Base-by-base conservation (phyloP, 2,797 vertebrate species). In the Centropyge bicolor region DNA sequence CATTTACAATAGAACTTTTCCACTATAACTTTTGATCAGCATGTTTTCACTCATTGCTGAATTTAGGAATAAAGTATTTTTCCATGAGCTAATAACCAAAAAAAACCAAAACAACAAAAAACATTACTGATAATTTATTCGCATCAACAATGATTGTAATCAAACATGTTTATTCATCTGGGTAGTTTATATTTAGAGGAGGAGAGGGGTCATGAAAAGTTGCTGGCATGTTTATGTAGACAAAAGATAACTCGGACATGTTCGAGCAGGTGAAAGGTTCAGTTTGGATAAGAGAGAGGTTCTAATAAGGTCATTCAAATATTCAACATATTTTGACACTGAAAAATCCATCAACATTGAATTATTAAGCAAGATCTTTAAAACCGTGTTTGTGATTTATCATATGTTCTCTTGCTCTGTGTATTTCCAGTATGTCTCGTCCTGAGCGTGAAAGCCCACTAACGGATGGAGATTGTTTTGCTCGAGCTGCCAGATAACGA, bases 401-500 rank as follows among this genome's bases (percentile, higher is more conserved):
- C 14, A 11, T 55, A 17, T 20, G 27, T 71, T 55, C 51, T 65
- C 31, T n/a, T 6, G 43, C 49, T 52, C 57, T 77, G 59, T 66
- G 48, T 79, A 49, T 71, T 71, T 70, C n/a, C n/a, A 70, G 61
- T 41, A 59, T 40, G 41, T 62, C 9, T 36, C 31, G 8, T 60
- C 64, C 52, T n/a, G 45, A 38, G 14, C 5, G 2, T 67, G 57
- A 36, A 36, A 68, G 67, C 27, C 19, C 11, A 3, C 69, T 14
- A 45, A 45, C 20, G 17, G 46, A 8, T 20, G 6, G 20, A 70
- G 77, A 78, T 78, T 80, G 84, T 85, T 91, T 87, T 60, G 38
- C 74, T 70, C 38, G 22, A 59, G 67, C 80, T 27, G 31, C 56
- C 68, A 80, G 88, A 93, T 91, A 87, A 82, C 17, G 35, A 91